These are phyloP conservation scores for Platypus cylindrus DNA, from an alignment of 2,888 invertebrate genomes.

Conservation along the genomic window DNA sequence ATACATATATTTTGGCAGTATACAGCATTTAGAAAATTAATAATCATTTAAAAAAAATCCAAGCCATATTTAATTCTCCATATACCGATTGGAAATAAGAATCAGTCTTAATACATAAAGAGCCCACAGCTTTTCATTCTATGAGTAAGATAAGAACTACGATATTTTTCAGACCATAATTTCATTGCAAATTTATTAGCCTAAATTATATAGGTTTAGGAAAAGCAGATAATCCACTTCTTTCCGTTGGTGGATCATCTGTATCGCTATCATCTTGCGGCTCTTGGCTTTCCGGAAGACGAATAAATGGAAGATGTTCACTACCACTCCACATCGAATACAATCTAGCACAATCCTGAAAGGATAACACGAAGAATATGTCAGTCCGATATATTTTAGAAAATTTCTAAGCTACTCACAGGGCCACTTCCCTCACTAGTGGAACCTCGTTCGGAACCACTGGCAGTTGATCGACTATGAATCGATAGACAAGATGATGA, in stretches of 20 bases:
- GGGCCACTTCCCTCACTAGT: slow-evolving; percentile 36
- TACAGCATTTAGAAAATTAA: no score
- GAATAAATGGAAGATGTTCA: slow-evolving; percentile 36
- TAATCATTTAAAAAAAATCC: no score
- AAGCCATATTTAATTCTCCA: no score
- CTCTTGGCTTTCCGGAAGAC: slow-evolving; percentile 37
- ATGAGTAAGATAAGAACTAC: background rate
- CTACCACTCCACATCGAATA: slow-evolving; percentile 39
- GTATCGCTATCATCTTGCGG: slow-evolving; percentile 36
- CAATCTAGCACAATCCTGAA: slow-evolving; percentile 32
- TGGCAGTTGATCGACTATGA: slow-evolving; percentile 42
- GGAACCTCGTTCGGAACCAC: slow-evolving; percentile 38
- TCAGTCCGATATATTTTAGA: background rate
- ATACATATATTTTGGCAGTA: no score
- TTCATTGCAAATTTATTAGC: background rate
- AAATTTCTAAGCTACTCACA: slow-evolving; percentile 16
- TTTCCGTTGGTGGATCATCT: slow-evolving; percentile 33
- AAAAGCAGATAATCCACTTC: slow-evolving; percentile 27
- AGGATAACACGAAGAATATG: no score
- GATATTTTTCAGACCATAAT: background rate
- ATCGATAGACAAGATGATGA: slow-evolving; percentile 44
- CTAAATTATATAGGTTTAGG: slow-evolving; percentile 33
- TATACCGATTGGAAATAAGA: no score
- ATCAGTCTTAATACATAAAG: no score
- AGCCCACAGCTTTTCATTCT: no score